These are phyloP conservation scores for Meandrusa payeni DNA, from an alignment of 2,888 invertebrate species.

Conservation along the genomic window DNA sequence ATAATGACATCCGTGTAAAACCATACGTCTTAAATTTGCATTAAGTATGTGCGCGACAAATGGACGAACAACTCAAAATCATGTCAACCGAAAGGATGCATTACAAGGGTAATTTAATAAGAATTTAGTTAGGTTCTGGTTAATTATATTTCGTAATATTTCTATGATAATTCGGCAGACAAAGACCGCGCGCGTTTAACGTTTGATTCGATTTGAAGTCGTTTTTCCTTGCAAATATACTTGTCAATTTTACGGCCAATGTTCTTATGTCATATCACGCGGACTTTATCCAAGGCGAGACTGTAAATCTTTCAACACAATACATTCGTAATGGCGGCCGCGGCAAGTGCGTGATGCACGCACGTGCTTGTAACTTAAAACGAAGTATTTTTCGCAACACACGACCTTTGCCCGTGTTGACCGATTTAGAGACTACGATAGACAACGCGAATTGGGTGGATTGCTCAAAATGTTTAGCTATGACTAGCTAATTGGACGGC, in stretches of 20 bases:
- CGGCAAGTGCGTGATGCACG: slow-evolving; percentile 15
- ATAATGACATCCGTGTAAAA: too few relatives aligned
- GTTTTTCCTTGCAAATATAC: too few relatives aligned
- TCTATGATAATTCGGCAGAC: too few relatives aligned
- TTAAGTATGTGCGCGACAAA: too few relatives aligned
- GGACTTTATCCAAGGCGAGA: slow-evolving; percentile 1
- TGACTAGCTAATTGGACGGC: not conserved
- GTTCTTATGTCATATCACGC: slow-evolving; percentile 1
- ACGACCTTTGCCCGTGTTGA: slow-evolving; percentile 14
- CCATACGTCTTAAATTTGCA: too few relatives aligned
- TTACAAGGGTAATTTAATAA: too few relatives aligned
- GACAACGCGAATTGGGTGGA: not conserved
- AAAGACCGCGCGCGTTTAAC: too few relatives aligned
- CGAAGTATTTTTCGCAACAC: slow-evolving; percentile 15
- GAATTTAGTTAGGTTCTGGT: too few relatives aligned
- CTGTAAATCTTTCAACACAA: slow-evolving; percentile 1
- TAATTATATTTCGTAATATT: too few relatives aligned
- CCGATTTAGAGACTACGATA: slow-evolving; percentile 7
- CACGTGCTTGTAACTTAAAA: not conserved
- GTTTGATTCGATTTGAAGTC: too few relatives aligned
- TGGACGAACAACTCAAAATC: too few relatives aligned
- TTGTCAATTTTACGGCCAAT: not conserved
- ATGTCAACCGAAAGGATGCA: too few relatives aligned
- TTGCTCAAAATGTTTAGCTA: slow-evolving; percentile 1
- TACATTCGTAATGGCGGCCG: not conserved